Evolutionary conservation across 2,797 vertebrate genomes (phyloP), one percentile per base, ranked within the genome.

Genomic region (Toxotes lorentzi): DNA sequence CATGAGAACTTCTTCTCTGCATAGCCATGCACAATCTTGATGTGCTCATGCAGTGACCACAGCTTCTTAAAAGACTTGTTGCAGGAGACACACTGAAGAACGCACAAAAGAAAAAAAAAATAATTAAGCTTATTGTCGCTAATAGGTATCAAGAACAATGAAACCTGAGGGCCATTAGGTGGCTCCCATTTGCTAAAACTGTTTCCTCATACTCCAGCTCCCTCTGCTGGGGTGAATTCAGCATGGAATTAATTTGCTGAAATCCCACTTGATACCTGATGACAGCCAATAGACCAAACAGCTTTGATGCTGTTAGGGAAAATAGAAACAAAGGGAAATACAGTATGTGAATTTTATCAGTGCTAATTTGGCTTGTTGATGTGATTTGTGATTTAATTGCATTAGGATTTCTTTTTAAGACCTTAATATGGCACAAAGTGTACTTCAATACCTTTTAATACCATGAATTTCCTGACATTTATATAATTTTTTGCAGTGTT

Each of bases 11-110:
- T 99, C 95, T 99, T 99, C 78, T 99, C 98, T 19, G 98, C 98
- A 27, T 98, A 99, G 69, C 98, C 97, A 10, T 99, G 98, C 88
- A 99, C 97, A 24, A 99, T 99, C 95, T 99, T 99, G 84, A 98
- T 99, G 88, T 99, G 98, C 89, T 99, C 98, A 3, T 99, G 98
- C 86, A 99, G 96, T 27, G 98, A 99, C 98, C 98, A 99, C 80
- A 99, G 96, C 92, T 99, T 99, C 95, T 99, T 99, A 92, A 99
- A 99, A 0, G 97, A 97, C 89, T 99, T 99, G 90, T 97, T 98
- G 94, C 98, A 99, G 88, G 97, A 97, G 86, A 99, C 96, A 21
- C 98, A 99, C 98, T 99, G 90, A 58, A 67, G 21, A 82, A 83
- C 1, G 85, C 19, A 58, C 56, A 62, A 69, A n/a, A 60, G 12